These are phyloP conservation scores for Megaceryle torquata DNA, from an alignment of 2,113 vertebrate genomes.

Conservation along the genomic window DNA sequence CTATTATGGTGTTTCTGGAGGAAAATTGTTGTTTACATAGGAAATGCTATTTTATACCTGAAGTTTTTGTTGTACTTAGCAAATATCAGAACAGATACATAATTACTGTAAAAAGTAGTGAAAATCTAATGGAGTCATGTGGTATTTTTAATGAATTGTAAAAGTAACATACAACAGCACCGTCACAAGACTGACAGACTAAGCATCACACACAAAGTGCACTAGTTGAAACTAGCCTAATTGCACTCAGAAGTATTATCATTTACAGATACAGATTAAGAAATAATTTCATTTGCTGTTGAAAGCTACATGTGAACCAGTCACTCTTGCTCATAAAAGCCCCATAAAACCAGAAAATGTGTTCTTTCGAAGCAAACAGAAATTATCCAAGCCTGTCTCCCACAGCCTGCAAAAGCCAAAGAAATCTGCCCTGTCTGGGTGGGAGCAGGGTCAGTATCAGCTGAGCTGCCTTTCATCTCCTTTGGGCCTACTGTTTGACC, in stretches of 20 bases:
- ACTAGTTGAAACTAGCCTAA: background rate
- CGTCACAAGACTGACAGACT: background rate
- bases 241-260: background rate
- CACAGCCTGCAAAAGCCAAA: background rate
- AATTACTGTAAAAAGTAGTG: background rate
- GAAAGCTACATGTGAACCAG: background rate
- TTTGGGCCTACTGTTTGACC: background rate
- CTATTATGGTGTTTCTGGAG: background rate
- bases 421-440: background rate
- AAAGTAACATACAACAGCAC: background rate
- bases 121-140: background rate
- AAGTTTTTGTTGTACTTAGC: background rate
- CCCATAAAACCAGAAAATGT: background rate
- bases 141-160: background rate
- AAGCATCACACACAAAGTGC: background rate
- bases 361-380: background rate
- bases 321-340: background rate
- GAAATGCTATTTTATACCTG: constrained; percentile 1
- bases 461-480: background rate
- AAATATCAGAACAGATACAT: background rate
- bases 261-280: background rate
- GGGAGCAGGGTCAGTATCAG: background rate
- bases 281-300: background rate
- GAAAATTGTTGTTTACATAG: background rate
- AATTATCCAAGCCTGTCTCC: background rate